A percentile compares a stretch with the other conserved stretches of the same genome.
phyloP scores from a whole-genome alignment of 1,140 invertebrate species.

The Atta colombica region DNA sequence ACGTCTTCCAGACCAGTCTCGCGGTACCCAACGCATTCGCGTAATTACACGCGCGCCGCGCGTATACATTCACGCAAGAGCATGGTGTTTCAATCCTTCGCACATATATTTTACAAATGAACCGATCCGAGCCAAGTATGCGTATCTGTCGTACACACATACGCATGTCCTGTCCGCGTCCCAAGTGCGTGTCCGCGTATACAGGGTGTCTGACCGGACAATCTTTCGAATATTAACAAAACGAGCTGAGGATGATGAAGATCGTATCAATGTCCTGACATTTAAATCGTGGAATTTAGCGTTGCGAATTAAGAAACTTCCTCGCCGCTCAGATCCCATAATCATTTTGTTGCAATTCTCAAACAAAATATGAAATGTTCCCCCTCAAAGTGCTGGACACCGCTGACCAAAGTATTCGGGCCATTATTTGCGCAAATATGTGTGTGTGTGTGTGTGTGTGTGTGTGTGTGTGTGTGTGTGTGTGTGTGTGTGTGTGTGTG shows the following conservation, averaged over 20 bases:
- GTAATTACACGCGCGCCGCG: conserved; percentile 61
- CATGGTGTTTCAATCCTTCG: conserved; percentile 33
- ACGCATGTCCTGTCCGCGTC: not conserved
- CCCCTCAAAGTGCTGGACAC: not conserved
- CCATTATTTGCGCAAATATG: not conserved
- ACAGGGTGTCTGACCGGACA: conserved; percentile 31
- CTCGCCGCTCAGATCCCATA: not conserved
- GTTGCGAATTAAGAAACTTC: not conserved
- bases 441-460: no score
- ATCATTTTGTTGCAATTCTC: conserved; percentile 31
- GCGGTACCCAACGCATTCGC: conserved; percentile 60
- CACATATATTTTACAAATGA: conserved; percentile 40
- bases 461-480: no score
- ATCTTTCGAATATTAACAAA: conserved; percentile 37
- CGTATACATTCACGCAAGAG: conserved; percentile 29
- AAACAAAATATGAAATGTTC: not conserved
- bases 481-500: no score
- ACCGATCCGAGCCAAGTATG: conserved; percentile 5
- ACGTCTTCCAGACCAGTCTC: conserved; percentile 54
- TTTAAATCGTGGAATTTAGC: conserved; percentile 17
- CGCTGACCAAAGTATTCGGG: not conserved
- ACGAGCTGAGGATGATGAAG: conserved; percentile 36
- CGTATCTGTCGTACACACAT: not conserved
- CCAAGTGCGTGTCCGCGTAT: not conserved
- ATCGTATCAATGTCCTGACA: conserved; percentile 28